These are phyloP conservation scores for Lagopus muta DNA, from an alignment of 2,113 vertebrate genomes.

Conservation along the genomic window DNA sequence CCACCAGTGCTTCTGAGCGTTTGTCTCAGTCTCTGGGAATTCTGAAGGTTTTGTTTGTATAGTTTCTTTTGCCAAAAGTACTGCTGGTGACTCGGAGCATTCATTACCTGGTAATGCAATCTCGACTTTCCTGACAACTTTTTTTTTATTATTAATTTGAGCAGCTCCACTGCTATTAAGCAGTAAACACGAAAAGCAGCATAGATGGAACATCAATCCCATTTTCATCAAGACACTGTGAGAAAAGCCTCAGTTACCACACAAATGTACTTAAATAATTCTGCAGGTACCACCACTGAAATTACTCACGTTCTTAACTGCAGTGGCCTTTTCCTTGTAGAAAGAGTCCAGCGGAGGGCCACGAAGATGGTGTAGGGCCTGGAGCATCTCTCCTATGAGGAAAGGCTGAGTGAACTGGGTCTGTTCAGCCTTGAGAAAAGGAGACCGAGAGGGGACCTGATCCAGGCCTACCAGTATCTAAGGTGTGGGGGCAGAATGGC, in stretches of 20 bases:
- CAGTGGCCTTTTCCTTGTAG: not conserved
- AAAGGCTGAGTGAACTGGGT: too few species aligned
- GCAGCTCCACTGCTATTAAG: not conserved
- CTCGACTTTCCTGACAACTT: not conserved
- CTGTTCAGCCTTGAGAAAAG: too few species aligned
- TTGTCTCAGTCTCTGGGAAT: not conserved
- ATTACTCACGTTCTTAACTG: conserved; percentile 8
- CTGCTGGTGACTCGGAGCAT: not conserved
- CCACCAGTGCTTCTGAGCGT: fast-evolving
- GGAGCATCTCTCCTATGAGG: too few species aligned
- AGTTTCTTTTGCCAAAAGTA: not conserved
- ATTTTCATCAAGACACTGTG: not conserved
- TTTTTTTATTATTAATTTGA: conserved; percentile 20
- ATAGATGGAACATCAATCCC: conserved; percentile 1
- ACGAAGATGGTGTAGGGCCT: too few species aligned
- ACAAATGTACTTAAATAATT: conserved; percentile 23
- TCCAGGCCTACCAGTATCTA: too few species aligned
- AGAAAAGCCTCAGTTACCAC: conserved; percentile 3
- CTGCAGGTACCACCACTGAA: not conserved
- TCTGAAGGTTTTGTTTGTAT: not conserved
- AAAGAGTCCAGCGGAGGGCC: too few species aligned
- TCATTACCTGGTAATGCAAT: not conserved
- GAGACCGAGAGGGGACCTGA: too few species aligned
- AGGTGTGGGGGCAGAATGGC: too few species aligned
- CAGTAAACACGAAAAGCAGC: conserved; percentile 1